These are phyloP conservation scores for Epinephelus coioides DNA, from an alignment of 2,797 vertebrate species.

Conservation along the genomic window DNA sequence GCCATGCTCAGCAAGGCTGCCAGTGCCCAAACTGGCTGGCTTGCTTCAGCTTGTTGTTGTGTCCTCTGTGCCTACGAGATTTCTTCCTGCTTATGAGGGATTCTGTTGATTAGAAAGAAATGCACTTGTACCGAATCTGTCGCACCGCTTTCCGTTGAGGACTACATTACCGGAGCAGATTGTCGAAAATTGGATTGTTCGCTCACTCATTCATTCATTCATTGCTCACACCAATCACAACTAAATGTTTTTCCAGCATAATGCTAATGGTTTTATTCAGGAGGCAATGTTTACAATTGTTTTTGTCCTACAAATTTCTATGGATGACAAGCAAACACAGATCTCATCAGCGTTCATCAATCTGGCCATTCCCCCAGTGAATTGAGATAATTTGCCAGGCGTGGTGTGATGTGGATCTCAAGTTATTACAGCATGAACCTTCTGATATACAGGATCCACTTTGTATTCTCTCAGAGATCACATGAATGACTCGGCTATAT, in stretches of 20 bases:
- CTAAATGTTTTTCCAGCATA: conserved; percentile 1
- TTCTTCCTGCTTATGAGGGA: conserved; percentile 39
- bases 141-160: neutral
- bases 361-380: conserved; percentile 16
- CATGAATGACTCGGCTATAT: neutral
- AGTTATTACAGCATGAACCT: conserved; percentile 4
- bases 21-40: conserved; percentile 50
- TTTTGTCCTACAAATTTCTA: conserved; percentile 20
- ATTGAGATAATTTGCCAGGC: conserved; percentile 20
- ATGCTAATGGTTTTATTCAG: neutral
- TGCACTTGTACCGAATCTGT: conserved; percentile 1
- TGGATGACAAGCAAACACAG: conserved; percentile 24
- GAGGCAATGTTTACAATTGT: conserved; percentile 18
- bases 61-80: conserved; percentile 23
- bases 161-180: neutral
- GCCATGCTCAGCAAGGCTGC: conserved; percentile 56
- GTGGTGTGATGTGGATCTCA: conserved; percentile 6
- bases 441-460: neutral
- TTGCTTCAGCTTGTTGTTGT: conserved; percentile 49
- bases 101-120: conserved; percentile 40
- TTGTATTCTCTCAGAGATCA: neutral
- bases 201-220: conserved; percentile 4
- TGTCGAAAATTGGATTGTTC: conserved; percentile 8
- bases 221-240: neutral
- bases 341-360: conserved; percentile 34